Conservation (phyloP, 2,797 vertebrate genomes). For the Sebastes steindachneri region DNA sequence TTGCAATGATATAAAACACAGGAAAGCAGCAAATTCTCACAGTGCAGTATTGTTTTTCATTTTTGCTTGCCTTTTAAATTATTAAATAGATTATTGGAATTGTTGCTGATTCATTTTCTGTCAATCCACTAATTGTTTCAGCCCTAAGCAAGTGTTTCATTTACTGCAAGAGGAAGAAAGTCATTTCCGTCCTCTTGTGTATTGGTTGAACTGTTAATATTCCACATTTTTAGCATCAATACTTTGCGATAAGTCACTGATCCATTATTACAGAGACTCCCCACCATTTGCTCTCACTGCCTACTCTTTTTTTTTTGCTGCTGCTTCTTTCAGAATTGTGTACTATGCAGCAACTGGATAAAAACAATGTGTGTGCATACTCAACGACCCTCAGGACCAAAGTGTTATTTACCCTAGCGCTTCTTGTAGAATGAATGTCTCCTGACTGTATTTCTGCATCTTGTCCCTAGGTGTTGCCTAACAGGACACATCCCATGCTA, state of each 20-base stretch:
- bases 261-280: background rate
- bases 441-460: slow-evolving; percentile 25
- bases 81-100: background rate
- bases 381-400: background rate
- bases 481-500: slow-evolving; percentile 94
- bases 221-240: background rate
- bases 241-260: background rate
- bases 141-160: background rate
- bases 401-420: background rate
- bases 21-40: background rate
- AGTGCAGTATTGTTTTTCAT: background rate
- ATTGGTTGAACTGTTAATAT: background rate
- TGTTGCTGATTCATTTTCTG: background rate
- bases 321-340: background rate
- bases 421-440: slow-evolving; percentile 27
- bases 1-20: background rate
- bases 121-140: background rate
- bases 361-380: background rate
- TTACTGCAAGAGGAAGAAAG: background rate
- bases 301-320: background rate
- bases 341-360: background rate
- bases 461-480: slow-evolving; percentile 89
- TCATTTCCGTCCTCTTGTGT: background rate
- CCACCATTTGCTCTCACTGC: background rate
- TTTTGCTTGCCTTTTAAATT: background rate